phyloP scores from a whole-genome alignment of 1,140 invertebrate species.

The Stegodyphus dumicola region DNA sequence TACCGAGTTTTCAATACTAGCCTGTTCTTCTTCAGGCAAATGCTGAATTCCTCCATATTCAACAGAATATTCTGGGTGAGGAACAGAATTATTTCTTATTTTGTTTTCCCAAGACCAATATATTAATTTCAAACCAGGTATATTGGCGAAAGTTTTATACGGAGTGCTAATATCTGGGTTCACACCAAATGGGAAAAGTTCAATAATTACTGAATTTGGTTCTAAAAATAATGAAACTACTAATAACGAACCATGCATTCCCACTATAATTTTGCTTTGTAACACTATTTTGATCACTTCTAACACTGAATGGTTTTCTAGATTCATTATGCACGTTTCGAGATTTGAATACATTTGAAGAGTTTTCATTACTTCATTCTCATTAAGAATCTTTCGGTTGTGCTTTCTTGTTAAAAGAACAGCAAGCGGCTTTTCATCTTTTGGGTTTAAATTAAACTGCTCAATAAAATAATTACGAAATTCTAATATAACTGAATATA shows the following conservation, averaged over 20 bases:
- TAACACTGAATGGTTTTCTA: slow-evolving; percentile 65
- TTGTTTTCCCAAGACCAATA: slow-evolving; percentile 70
- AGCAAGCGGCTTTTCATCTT: slow-evolving; percentile 12
- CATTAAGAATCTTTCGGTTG: slow-evolving; percentile 71
- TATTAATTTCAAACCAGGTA: slow-evolving; percentile 66
- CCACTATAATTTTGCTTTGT: slow-evolving; percentile 65
- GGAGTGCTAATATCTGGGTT: slow-evolving; percentile 70
- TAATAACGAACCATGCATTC: slow-evolving; percentile 69
- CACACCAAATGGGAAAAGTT: slow-evolving; percentile 69
- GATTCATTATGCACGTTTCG: slow-evolving; percentile 65
- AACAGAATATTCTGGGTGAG: slow-evolving; percentile 67
- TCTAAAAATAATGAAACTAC: slow-evolving; percentile 66
- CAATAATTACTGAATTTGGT: slow-evolving; percentile 64
- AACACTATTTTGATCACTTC: slow-evolving; percentile 67
- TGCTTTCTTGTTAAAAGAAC: slow-evolving; percentile 69
- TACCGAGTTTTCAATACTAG: slow-evolving; percentile 66
- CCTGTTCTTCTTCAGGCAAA: slow-evolving; percentile 66
- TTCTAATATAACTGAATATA: slow-evolving; percentile 46
- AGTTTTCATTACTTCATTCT: slow-evolving; percentile 66
- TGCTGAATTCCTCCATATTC: slow-evolving; percentile 69
- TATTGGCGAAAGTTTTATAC: slow-evolving; percentile 68
- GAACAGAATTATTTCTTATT: slow-evolving; percentile 65
- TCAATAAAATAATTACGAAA: slow-evolving; percentile 62
- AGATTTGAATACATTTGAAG: slow-evolving; percentile 64
- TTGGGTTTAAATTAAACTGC: slow-evolving; percentile 13